These are phyloP conservation scores for Zele albiditarsus DNA, from an alignment of 2,888 invertebrate genomes.

Conservation along the genomic window DNA sequence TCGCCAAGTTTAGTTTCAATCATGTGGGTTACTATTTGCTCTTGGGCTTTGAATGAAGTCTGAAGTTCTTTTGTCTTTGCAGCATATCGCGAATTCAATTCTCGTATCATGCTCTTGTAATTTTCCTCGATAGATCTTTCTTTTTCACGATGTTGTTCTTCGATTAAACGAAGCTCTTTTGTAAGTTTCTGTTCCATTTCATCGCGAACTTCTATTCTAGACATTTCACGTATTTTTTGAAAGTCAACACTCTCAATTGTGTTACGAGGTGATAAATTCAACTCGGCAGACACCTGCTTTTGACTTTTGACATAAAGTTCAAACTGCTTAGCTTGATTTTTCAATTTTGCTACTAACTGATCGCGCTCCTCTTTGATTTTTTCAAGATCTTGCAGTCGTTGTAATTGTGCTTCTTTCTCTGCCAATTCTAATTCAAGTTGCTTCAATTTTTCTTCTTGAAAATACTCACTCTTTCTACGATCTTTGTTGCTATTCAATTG, in stretches of 20 bases:
- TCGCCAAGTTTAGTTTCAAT: slow-evolving; percentile 70
- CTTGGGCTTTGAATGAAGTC: slow-evolving; percentile 75
- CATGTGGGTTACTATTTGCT: slow-evolving; percentile 74
- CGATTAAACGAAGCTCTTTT: slow-evolving; percentile 77
- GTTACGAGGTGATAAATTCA: slow-evolving; percentile 61
- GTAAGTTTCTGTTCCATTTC: slow-evolving; percentile 81
- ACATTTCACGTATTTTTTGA: slow-evolving; percentile 74
- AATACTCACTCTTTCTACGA: slow-evolving; percentile 50
- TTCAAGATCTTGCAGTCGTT: slow-evolving; percentile 60
- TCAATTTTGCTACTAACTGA: slow-evolving; percentile 76
- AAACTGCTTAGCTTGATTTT: slow-evolving; percentile 79
- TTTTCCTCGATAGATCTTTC: slow-evolving; percentile 75
- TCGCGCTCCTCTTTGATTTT: slow-evolving; percentile 76
- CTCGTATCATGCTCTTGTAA: slow-evolving; percentile 72
- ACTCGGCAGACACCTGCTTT: slow-evolving; percentile 68
- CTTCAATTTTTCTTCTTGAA: slow-evolving; percentile 59
- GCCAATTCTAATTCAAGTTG: slow-evolving; percentile 62
- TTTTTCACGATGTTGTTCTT: slow-evolving; percentile 75
- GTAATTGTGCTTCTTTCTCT: slow-evolving; percentile 59
- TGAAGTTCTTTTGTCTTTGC: slow-evolving; percentile 76
- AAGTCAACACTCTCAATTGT: slow-evolving; percentile 62
- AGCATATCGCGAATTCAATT: slow-evolving; percentile 74
- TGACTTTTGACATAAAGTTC: slow-evolving; percentile 78
- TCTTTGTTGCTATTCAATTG: slow-evolving; percentile 55
- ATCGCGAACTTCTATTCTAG: slow-evolving; percentile 78